Conservation (phyloP, 2,113 vertebrate species). For the Acrocephalus kingi region DNA sequence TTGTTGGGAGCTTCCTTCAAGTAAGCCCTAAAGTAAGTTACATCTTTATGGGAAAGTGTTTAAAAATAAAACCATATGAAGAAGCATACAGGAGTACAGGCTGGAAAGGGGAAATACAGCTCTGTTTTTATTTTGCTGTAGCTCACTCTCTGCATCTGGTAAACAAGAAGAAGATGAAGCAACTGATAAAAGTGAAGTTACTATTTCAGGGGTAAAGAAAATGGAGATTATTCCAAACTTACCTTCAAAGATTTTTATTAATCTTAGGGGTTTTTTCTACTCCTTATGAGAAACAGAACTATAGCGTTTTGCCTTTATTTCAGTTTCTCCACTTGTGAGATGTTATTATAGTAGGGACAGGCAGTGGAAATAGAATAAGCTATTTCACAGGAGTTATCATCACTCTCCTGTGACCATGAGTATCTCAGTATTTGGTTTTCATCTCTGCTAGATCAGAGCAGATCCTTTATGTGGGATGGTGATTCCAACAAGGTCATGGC, state of each 20-base stretch:
- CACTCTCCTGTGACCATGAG: background rate
- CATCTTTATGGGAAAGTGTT: constrained; percentile 28
- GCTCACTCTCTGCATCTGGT: background rate
- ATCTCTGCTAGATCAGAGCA: background rate
- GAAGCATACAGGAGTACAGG: background rate
- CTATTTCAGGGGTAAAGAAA: background rate
- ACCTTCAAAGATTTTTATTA: background rate
- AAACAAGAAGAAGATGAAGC: background rate
- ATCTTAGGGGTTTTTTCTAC: background rate
- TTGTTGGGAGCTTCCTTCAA: constrained; percentile 42
- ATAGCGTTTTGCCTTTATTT: background rate
- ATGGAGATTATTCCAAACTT: background rate
- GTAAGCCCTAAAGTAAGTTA: constrained; percentile 64
- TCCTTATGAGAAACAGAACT: background rate
- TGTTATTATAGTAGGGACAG: background rate
- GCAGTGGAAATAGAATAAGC: background rate
- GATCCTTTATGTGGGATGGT: background rate
- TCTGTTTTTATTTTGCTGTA: background rate
- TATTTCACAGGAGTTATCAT: background rate
- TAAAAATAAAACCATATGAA: constrained; percentile 61
- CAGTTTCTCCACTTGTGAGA: background rate
- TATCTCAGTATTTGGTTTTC: background rate
- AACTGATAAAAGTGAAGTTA: background rate
- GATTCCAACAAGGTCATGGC: background rate
- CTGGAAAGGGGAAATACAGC: background rate